Evolutionary conservation across 2,797 vertebrate genomes (phyloP), one percentile per base, ranked within the genome.

Genomic region (Clarias fuscus): DNA sequence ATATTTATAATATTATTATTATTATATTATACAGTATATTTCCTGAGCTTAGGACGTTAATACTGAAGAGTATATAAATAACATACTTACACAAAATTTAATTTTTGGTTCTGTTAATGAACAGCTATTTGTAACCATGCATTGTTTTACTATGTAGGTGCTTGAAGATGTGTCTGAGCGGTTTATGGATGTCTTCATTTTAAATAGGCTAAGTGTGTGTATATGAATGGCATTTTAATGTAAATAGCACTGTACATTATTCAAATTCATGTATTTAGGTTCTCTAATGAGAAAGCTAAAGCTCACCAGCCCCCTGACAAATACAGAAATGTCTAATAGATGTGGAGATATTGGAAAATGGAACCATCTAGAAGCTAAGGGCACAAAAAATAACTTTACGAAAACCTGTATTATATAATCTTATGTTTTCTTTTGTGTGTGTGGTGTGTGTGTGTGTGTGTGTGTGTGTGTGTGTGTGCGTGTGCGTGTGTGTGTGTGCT

Each of bases 401-500:
- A 33, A 77, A 77, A 33, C 7, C 15, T 77, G 24, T 8, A 56
- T 77, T 59, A 58, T 77, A 58, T 20, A 76, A 73, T 48, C 4
- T 24, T 5, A n/a, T 2, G 4, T 75, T 8, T 8, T 2, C 4
- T 59, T 59, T 33, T 30, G 10, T 37, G 59, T 81, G 20, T 24
- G 61, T 81, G 37, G 37, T 65, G 61, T 81, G 27, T 65, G 80
- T 48, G 64, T 27, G n/a, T 30, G 62, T 64, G 37, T 37, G 59
- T 81, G 20, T 7, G 61, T 81, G 37, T 65, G 61, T 81, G 56
- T 65, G 80, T 48, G 64, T 27, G n/a, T 30, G 62, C 40, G 61
- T 53, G n/a, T 56, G 64, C 8, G 33, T n/a, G 30, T 22, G 81
- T 11, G 24, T n/a, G 48, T 2, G 24, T 17, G n/a, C 53, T 93